Evolutionary conservation across 2,888 invertebrate genomes (phyloP), one percentile per base, ranked within the genome.

Genomic region (Protophormia terraenovae): DNA sequence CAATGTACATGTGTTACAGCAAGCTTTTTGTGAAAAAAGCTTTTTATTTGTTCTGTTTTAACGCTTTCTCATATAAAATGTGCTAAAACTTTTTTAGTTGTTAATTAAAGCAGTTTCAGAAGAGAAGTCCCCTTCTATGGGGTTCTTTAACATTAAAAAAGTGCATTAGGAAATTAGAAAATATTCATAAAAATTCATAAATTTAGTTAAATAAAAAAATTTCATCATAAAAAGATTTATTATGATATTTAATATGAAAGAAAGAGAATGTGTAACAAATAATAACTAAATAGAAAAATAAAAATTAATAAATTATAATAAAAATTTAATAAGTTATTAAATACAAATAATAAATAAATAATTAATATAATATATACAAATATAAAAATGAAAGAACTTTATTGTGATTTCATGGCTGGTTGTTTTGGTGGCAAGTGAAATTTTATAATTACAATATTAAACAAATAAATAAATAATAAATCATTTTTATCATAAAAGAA

Each of bases 351-450:
- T 10, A 38, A 60, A 69, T 19, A 60, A 27, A 41, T 45, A 71
- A 38, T 32, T 38, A 38, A 41, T 27, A 55, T 64, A 86, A 85
- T 76, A 86, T 84, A 86, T 86, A 80, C 78, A 81, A 84, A 8
- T 72, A 91, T 90, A 92, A 91, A 89, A 91, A 90, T 92, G 92
- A 91, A 87, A 90, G 92, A 91, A 87, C 89, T 90, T 88, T 93
- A 91, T 87, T 90, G 90, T 77, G 94, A 94, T 89, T 95, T 94
- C 89, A 90, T 94, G 85, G 94, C 94, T 81, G 94, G 94, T 88
- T 94, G 94, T 92, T 90, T 93, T 86, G 94, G 94, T 87, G 95
- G 94, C 94, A 92, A 91, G 92, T 90, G 55, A 12, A 67, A 66
- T 12, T 69, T 27, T 5, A 14, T 45, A 2, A n/a, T n/a, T n/a